phyloP scores from a whole-genome alignment of 2,113 vertebrate species.

The Arothron firmamentum region DNA sequence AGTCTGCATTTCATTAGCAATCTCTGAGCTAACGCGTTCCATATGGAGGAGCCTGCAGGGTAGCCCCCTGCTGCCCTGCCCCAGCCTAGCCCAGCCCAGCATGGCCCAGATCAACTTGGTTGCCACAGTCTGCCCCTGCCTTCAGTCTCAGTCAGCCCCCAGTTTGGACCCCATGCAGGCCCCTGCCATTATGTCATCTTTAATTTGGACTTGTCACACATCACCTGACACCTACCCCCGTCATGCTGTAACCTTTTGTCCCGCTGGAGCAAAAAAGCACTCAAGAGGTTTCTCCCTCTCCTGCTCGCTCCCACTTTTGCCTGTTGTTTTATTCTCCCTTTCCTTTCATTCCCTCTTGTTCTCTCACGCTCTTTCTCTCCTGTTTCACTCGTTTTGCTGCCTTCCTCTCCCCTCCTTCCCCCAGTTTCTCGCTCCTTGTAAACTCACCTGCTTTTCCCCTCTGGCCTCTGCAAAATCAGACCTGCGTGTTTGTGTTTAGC shows the following conservation, averaged over 20 bases:
- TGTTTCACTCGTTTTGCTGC: conserved; percentile 32
- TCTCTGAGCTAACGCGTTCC: conserved; percentile 73
- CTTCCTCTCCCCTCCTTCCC: conserved; percentile 37
- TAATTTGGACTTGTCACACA: conserved; percentile 75
- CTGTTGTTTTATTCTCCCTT: conserved; percentile 63
- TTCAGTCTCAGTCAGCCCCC: conserved; percentile 49
- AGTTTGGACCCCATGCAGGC: conserved; percentile 60
- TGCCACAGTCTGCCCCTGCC: conserved; percentile 60
- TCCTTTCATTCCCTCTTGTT: conserved; percentile 44
- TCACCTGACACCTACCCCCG: conserved; percentile 74
- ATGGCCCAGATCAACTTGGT: conserved; percentile 59
- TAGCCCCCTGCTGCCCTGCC: conserved; percentile 72
- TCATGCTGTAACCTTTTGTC: conserved; percentile 74
- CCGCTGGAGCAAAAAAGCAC: conserved; percentile 58
- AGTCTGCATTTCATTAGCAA: conserved; percentile 77
- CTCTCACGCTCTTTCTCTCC: conserved; percentile 43
- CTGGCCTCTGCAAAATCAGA: conserved; percentile 23
- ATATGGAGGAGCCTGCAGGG: conserved; percentile 75
- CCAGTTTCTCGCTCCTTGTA: conserved; percentile 35
- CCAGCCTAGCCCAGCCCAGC: conserved; percentile 51
- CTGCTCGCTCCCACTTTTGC: conserved; percentile 54
- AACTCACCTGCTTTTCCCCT: conserved; percentile 51
- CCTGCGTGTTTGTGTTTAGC: not conserved
- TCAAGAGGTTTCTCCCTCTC: conserved; percentile 55
- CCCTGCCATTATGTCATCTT: conserved; percentile 75